Percentiles rank a stretch among this genome's conserved stretches.
phyloP scores from a whole-genome alignment of 2,888 invertebrate genomes.

The Dolomedes plantarius region DNA sequence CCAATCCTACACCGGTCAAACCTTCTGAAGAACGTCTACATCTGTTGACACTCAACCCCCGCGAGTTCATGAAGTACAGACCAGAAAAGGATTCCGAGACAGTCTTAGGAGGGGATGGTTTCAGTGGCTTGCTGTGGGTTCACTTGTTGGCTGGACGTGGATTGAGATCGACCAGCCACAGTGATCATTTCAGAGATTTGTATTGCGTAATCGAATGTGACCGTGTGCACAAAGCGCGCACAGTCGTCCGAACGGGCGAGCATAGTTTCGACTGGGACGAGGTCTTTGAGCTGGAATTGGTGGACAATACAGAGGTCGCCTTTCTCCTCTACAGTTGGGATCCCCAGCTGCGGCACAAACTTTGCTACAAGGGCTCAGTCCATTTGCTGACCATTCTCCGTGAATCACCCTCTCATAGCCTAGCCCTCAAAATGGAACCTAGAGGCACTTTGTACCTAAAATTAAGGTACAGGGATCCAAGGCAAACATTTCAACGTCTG shows the following conservation, averaged over 20 bases:
- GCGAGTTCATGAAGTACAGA: conserved; percentile 89
- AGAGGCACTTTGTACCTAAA: conserved; percentile 93
- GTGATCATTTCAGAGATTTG: conserved; percentile 83
- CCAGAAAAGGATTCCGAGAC: conserved; percentile 71
- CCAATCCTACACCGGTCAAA: conserved; percentile 73
- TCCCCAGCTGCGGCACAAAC: conserved; percentile 96
- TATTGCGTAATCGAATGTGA: conserved; percentile 99
- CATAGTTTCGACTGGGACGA: conserved; percentile 98
- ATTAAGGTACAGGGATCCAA: conserved; percentile 91
- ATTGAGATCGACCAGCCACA: conserved; percentile 77
- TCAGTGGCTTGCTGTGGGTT: conserved; percentile 93
- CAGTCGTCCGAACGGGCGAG: conserved; percentile 96
- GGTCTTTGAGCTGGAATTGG: conserved; percentile 96
- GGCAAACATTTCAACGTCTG: conserved; percentile 87
- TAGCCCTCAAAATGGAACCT: conserved; percentile 93
- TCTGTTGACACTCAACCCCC: conserved; percentile 72
- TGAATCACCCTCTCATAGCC: conserved; percentile 76
- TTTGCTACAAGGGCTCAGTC: conserved; percentile 92
- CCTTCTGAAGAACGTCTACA: conserved; percentile 72
- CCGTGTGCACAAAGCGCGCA: conserved; percentile 95
- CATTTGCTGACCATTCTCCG: conserved; percentile 76
- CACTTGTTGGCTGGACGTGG: conserved; percentile 92
- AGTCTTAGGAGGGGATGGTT: conserved; percentile 79
- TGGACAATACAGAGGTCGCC: conserved; percentile 94
- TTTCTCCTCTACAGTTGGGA: conserved; percentile 99